Conservation (phyloP, 2,113 vertebrate genomes). For the cat (Felis catus) region DNA sequence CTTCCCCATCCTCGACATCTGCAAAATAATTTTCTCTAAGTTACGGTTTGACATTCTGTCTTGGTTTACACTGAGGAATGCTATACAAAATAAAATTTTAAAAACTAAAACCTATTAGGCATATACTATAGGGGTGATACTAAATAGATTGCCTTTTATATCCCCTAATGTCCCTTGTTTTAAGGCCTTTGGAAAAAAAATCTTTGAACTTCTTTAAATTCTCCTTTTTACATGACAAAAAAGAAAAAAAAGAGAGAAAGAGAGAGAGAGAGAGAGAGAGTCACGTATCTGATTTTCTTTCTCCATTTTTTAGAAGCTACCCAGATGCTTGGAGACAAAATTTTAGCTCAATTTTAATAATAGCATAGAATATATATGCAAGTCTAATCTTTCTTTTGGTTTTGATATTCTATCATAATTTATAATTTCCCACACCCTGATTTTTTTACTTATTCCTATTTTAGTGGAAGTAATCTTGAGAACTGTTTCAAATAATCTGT, state of each 20-base stretch:
- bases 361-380: neutral
- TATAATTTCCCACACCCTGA: neutral
- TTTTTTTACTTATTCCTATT: constrained; percentile 40
- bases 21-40: neutral
- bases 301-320: neutral
- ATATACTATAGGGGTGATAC: neutral
- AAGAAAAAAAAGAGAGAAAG: neutral
- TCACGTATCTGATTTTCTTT: neutral
- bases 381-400: neutral
- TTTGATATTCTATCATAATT: neutral
- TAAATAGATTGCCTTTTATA: neutral
- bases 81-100: neutral
- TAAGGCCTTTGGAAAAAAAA: neutral
- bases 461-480: neutral
- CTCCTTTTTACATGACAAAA: neutral
- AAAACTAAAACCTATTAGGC: neutral
- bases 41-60: neutral
- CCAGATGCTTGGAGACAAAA: neutral
- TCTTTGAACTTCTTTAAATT: constrained; percentile 9
- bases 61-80: neutral
- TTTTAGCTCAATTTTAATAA: constrained; percentile 44
- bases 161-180: neutral
- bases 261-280: too few species aligned
- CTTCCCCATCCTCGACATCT: neutral
- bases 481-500: constrained; percentile 1